phyloP scores from a whole-genome alignment of 2,797 vertebrate genomes.

The Meriones psammophilus region DNA sequence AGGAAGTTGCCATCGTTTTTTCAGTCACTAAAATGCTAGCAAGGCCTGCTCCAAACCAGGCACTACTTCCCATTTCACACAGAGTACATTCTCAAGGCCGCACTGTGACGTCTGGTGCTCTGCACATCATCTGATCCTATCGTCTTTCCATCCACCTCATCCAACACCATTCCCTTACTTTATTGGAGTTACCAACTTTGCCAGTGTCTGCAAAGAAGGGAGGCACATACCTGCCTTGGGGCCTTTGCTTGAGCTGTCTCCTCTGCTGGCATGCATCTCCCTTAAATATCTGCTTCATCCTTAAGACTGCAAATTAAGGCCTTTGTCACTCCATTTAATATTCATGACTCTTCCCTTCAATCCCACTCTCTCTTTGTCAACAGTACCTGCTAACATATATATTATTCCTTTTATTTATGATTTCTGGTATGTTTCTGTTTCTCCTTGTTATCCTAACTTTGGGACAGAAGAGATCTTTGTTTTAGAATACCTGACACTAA shows the following conservation, averaged over 20 bases:
- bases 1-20: background rate
- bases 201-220: background rate
- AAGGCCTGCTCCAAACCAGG: background rate
- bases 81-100: background rate
- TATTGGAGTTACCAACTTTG: background rate
- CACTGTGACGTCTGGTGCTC: background rate
- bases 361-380: background rate
- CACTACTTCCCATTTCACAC: background rate
- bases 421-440: background rate
- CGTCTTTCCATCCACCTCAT: background rate
- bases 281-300: conserved; percentile 2
- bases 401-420: conserved; percentile 4
- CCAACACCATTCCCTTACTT: background rate
- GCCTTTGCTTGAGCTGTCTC: background rate
- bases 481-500: conserved; percentile 25
- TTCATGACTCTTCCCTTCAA: background rate
- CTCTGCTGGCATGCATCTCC: background rate
- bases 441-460: background rate
- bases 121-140: background rate
- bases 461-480: background rate
- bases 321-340: background rate
- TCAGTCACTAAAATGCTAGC: background rate
- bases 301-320: background rate
- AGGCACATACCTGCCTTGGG: background rate
- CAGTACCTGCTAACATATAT: background rate